Conservation (phyloP, 2,113 vertebrate genomes). For the Ceyx melanurus region DNA sequence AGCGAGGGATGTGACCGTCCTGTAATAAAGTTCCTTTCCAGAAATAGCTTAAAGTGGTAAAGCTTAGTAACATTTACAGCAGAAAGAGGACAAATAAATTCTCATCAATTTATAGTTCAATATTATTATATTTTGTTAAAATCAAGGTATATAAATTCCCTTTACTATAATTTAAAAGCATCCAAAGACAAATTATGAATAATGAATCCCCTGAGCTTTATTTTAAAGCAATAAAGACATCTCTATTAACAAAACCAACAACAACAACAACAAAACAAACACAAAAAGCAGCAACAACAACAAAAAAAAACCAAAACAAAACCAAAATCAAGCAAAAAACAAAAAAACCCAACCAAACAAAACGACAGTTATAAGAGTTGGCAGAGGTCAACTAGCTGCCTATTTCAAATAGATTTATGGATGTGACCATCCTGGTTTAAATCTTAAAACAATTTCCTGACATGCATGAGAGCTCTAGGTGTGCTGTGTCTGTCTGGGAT, state of each 20-base stretch:
- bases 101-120: not conserved
- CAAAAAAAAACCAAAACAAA: not conserved
- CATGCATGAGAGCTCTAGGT: not conserved
- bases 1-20: not conserved
- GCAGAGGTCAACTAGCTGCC: not conserved
- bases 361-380: not conserved
- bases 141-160: not conserved
- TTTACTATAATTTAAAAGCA: not conserved
- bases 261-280: no score
- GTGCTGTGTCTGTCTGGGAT: not conserved
- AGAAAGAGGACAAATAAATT: not conserved
- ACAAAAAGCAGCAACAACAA: not conserved
- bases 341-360: no score
- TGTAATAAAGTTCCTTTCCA: constrained; percentile 36
- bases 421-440: not conserved
- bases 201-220: not conserved
- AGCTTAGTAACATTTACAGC: not conserved
- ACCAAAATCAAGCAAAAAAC: no score
- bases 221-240: not conserved
- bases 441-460: not conserved
- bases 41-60: not conserved
- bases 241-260: not conserved
- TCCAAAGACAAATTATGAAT: not conserved
- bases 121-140: not conserved
- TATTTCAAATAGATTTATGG: not conserved